Evolutionary conservation across 2,888 invertebrate genomes (phyloP), one percentile per base, ranked within the genome.

Genomic region (Bellardia bayeri): DNA sequence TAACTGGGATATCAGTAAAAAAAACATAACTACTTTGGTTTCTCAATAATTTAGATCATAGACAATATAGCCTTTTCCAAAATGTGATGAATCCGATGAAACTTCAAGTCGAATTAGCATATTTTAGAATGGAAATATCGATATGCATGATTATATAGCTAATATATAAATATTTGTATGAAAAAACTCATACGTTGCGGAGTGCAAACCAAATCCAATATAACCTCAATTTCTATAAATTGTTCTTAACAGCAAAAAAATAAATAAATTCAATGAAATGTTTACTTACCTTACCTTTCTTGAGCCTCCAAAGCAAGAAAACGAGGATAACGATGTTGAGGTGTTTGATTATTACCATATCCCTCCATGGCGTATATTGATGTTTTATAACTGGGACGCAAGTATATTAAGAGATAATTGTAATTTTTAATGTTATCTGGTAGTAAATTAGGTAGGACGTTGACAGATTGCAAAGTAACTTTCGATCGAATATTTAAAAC

Each of bases 271-370:
- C 1, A 56, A 56, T 56, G 8, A 7, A 58, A 30, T 9, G 45
- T 45, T 63, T 69, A 54, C 88, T 83, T 88, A 89, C 89, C 89
- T 89, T 89, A 89, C 88, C 89, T 83, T 75, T 79, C 58, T n/a
- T 78, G 61, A 23, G 54, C 40, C 49, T 63, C 84, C 16, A 81
- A 85, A 13, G 72, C 72, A 71, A 74, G 61, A 54, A 74, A 85
- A 30, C 68, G 68, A 4, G 82, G 74, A 85, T 69, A 87, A 14
- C 64, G 78, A 3, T 88, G 76, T 33, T 82, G 81, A 1, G 58
- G 58, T 13, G 42, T 30, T 14, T 83, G 80, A 33, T 76, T 72
- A 9, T 51, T 54, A 11, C 54, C 49, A 49, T 79, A 79, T 5
- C 68, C 37, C 79, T 86, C 51, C 81, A 87, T 87, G n/a, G 2